Conservation (phyloP, 2,888 invertebrate species). For the Leucania comma region DNA sequence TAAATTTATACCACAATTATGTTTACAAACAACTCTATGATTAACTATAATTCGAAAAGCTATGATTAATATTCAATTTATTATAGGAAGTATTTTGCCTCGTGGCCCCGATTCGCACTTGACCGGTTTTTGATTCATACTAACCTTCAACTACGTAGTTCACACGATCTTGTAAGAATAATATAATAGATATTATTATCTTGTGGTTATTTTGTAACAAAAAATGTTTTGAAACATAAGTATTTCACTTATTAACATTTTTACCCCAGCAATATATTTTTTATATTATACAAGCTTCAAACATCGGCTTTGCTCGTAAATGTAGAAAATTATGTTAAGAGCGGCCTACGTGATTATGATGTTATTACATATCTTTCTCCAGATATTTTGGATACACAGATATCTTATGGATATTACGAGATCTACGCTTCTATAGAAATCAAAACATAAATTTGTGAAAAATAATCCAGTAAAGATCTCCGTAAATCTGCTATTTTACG, state of each 20-base stretch:
- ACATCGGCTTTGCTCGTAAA: background rate
- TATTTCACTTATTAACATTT: background rate
- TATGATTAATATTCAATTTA: conserved; percentile 12
- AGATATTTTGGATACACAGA: too few relatives aligned
- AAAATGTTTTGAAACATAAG: conserved; percentile 8
- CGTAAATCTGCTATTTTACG: too few relatives aligned
- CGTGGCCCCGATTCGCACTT: conserved; percentile 38
- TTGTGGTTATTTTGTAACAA: background rate
- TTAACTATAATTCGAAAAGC: too few relatives aligned
- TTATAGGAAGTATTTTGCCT: background rate
- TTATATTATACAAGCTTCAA: background rate
- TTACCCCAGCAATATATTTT: background rate
- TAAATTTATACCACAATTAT: background rate
- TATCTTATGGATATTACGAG: too few relatives aligned
- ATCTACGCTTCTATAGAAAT: too few relatives aligned
- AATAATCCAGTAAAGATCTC: too few relatives aligned
- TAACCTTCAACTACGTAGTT: conserved; percentile 55
- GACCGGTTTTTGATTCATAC: conserved; percentile 26
- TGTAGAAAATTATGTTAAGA: background rate
- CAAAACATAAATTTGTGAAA: too few relatives aligned
- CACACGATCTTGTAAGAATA: conserved; percentile 49
- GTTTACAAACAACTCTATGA: conserved; percentile 1
- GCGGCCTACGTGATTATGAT: too few relatives aligned
- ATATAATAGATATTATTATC: conserved; percentile 6
- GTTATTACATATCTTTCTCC: too few relatives aligned